Evolutionary conservation across 2,888 invertebrate species (phyloP).

Genomic region (Idaea dimidiata): DNA sequence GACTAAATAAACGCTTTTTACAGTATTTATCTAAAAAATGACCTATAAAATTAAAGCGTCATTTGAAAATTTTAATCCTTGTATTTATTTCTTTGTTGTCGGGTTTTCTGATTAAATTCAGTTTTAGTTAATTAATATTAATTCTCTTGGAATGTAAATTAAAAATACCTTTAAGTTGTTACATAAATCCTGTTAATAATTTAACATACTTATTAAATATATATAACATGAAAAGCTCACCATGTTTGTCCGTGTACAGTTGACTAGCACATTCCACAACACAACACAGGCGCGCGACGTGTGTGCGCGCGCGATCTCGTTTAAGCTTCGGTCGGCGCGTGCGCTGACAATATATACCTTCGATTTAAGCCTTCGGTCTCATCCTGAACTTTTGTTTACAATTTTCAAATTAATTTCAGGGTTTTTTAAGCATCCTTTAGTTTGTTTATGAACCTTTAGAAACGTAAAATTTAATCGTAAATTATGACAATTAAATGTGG

Average conservation of each 20-base stretch:
- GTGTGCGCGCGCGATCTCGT: constrained; percentile 40
- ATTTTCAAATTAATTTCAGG: not conserved
- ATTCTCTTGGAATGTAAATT: too few relatives aligned
- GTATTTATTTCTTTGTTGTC: too few relatives aligned
- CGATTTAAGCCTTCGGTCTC: constrained; percentile 19
- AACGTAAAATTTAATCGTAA: too few relatives aligned
- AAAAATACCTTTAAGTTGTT: not conserved
- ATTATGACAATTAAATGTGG: too few relatives aligned
- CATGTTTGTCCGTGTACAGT: constrained; percentile 38
- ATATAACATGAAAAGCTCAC: constrained; percentile 35
- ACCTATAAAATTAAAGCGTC: too few relatives aligned
- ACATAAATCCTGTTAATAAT: not conserved
- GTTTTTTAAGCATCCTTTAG: not conserved
- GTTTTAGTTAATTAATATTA: too few relatives aligned
- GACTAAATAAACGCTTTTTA: not conserved
- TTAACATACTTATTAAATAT: constrained; percentile 9
- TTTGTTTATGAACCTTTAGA: too few relatives aligned
- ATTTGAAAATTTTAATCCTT: too few relatives aligned
- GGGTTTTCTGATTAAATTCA: too few relatives aligned
- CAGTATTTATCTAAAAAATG: not conserved
- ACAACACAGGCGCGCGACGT: constrained; percentile 42
- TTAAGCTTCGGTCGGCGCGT: constrained; percentile 38
- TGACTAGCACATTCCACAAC: constrained; percentile 47
- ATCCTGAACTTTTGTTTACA: constrained; percentile 24
- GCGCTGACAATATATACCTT: constrained; percentile 51